Base-by-base conservation (phyloP, 2,797 vertebrate species). In the Danio tinwini region DNA sequence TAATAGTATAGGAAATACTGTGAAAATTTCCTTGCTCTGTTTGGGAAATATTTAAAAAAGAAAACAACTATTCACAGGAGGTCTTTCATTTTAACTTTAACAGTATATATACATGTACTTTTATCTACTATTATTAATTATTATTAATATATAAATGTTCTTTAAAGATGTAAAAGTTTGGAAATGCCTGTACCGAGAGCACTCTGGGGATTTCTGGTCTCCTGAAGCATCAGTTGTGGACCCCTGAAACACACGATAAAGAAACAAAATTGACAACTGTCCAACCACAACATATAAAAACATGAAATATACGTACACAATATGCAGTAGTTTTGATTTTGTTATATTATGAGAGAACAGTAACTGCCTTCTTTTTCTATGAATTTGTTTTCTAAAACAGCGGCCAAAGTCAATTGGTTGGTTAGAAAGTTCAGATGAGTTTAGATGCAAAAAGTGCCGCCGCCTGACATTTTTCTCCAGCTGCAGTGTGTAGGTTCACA, bases 161-260 rank as follows among this genome's bases (percentile, higher is more conserved):
- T 8, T 19, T 9, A 16, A 37, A 68, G 21, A 49, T 52, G 7
- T 37, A 50, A 49, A 45, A 39, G 29, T 5, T 1, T 6, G 9
- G 12, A 53, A 16, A 37, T 49, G 21, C 12, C 11, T 42, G 21
- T 74, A 85, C 86, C 84, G 84, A 55, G 50, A 63, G 50, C 56
- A 13, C 5, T 65, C 49, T 4, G 69, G 5, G 7, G 78, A 52
- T 47, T 61, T 73, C 7, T 2, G 65, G 13, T 16, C 50, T 58
- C 55, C 67, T 56, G 39, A 50, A 50, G 47, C 61, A n/a, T 81
- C 84, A 16, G 76, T 59, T 5, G 55, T 55, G 45, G 37, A 5
- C 7, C 81, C 82, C 83, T 84, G 81, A 81, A 81, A 2, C 17
- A 68, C 49, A 82, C 11, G 42, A 67, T 29, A 67, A 9, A 73